Base-by-base conservation (phyloP, 2,797 vertebrate species). In the Cichlasoma orientale region DNA sequence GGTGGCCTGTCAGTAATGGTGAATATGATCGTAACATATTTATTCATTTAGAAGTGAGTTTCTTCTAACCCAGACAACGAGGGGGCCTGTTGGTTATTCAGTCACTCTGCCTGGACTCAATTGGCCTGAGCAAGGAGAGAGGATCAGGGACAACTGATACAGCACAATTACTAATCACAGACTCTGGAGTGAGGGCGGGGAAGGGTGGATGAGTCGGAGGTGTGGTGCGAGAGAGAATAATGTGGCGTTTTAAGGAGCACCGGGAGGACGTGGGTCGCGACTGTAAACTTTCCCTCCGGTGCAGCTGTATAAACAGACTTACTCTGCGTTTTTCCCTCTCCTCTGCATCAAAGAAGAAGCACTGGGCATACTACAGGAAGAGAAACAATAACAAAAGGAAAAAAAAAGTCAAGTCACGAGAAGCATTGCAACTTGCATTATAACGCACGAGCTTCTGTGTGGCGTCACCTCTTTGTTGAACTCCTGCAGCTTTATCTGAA, bases 391-490 rank as follows among this genome's bases (percentile, higher is more conserved):
- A 78, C 3, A 33, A 18, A 21, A n/a, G 12, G 10, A 16, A 61
- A 61, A 38, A 61, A 23, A 21, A 18, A 5, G 36, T 36, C 36
- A 36, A 31, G 27, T 56, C 55, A 44, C 0, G 11, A 25, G 11
- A 70, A 41, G 56, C 52, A 9, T 25, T 18, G 14, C 7, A 7
- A 31, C 11, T 5, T 41, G 19, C 47, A 9, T 27, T 19, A 38
- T 6, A 4, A 19, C 12, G 16, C 36, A 23, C 5, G 9, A 52
- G 79, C 25, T 8, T 83, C 4, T 68, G 56, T 74, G 59, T 52
- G n/a, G 0, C 1, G 5, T 75, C 89, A 96, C 95, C 95, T 95
- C 93, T 84, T 87, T 92, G 86, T 95, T 96, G 78, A 95, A 96
- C 61, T 93, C 83, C 68, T 93, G 90, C 78, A 96, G 88, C 59